Base-by-base conservation (phyloP, 92 coral and sea anemone genomes). In the Phenganax marumi region DNA sequence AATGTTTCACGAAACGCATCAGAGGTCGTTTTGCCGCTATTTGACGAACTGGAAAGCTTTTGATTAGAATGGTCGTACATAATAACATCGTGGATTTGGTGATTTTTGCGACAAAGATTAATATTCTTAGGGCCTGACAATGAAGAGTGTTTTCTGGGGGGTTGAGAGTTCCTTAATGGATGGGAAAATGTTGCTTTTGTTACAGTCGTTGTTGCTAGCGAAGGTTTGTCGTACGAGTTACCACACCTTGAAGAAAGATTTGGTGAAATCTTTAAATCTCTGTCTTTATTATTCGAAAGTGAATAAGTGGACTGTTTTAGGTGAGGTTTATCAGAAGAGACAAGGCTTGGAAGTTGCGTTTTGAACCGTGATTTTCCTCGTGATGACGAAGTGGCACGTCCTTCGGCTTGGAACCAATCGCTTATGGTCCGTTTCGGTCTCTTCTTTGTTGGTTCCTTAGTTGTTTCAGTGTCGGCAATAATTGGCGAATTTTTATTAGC, bases 261-360 rank as follows among this genome's bases (percentile, higher is more conserved):
- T n/a, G n/a, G n/a, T n/a, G n/a, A n/a, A n/a, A n/a, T 56, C 63
- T 56, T 16, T 56, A 56, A 21, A 56, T 56, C 8, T 4, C 63
- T 66, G 49, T 66, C 23, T 25, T 16, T 43, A 33, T 22, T 66
- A 43, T 22, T 33, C 8, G 14, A 22, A 66, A 33, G 72, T 11
- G 72, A 43, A 23, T 21, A 39, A 70, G 75, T 16, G 21, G 75
- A 33, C 52, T 70, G 75, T 17, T 70, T 70, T 70, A 56, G 18
- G 18, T 50, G n/a, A 33, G 75, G 46, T 14, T 70, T 50, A 17
- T 70, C 11, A 43, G 47, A 70, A 18, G 10, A 70, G 50, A 8
- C 75, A 70, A 7, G 75, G 75, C 26, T 70, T 70, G 75, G 12
- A 17, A 26, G 75, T 8, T 24, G 26, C 46, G 75, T 14, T 3